A percentile compares a stretch with the other conserved stretches of the same genome.
phyloP scores from a whole-genome alignment of 2,797 vertebrate genomes.

The Coilia nasus region DNA sequence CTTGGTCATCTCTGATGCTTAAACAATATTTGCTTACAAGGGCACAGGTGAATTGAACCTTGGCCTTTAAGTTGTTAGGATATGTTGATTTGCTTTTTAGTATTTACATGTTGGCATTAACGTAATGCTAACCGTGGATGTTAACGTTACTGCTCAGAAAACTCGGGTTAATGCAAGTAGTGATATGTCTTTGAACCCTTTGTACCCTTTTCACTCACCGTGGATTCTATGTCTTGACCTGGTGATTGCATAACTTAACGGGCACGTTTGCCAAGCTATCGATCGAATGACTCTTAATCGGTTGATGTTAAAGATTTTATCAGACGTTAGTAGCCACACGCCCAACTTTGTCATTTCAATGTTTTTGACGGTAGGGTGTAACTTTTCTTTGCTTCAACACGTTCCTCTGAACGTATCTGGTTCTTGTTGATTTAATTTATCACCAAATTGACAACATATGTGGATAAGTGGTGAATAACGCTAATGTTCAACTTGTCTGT shows the following conservation, averaged over 20 bases:
- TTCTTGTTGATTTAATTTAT: too few species aligned
- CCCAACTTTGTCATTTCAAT: not conserved
- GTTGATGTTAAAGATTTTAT: not conserved
- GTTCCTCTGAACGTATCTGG: not conserved
- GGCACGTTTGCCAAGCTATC: not conserved
- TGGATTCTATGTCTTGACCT: not conserved
- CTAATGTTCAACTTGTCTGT: too few species aligned
- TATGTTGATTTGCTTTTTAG: not conserved
- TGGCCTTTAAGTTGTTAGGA: not conserved
- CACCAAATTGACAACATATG: not conserved
- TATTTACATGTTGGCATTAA: not conserved
- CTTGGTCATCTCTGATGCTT: not conserved
- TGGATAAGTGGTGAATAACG: not conserved
- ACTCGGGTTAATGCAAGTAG: not conserved
- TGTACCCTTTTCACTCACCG: not conserved
- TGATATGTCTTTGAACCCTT: not conserved
- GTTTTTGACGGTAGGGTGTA: not conserved
- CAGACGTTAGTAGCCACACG: not conserved
- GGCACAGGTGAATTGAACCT: not conserved
- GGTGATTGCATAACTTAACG: not conserved
- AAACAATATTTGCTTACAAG: not conserved
- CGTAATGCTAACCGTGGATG: not conserved
- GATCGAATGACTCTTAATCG: not conserved
- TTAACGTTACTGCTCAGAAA: not conserved
- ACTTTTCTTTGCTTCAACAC: not conserved